Percentiles rank a stretch among this genome's conserved stretches.
phyloP scores from a whole-genome alignment of 2,888 invertebrate species.

The Drosophila macrospina region DNA sequence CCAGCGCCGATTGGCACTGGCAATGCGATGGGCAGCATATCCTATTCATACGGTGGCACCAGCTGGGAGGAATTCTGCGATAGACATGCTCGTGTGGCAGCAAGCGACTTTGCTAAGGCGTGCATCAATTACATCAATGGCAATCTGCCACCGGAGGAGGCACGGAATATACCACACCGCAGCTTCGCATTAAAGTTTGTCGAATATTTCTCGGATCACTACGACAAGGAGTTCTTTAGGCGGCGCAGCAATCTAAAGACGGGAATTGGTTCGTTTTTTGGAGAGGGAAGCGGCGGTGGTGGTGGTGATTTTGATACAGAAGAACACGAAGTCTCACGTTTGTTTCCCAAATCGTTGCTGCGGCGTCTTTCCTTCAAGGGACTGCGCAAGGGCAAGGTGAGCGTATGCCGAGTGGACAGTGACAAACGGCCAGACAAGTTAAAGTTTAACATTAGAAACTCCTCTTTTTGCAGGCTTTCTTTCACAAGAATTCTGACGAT shows the following conservation, averaged over 20 bases:
- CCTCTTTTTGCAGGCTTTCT: constrained; percentile 88
- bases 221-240: constrained; percentile 91
- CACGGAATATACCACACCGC: constrained; percentile 90
- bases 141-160: constrained; percentile 89
- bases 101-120: constrained; percentile 94
- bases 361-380: constrained; percentile 95
- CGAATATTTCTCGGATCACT: constrained; percentile 93
- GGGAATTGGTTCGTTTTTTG: constrained; percentile 65
- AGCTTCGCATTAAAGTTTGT: constrained; percentile 93
- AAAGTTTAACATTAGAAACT: constrained; percentile 83
- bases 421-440: constrained; percentile 5
- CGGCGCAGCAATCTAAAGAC: constrained; percentile 86
- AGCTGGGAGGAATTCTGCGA: constrained; percentile 95
- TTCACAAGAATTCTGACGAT: constrained; percentile 90
- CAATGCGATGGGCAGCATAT: constrained; percentile 48
- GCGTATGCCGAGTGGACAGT: constrained; percentile 14
- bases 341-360: constrained; percentile 93
- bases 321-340: constrained; percentile 92
- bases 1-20: constrained; percentile 78
- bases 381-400: constrained; percentile 91
- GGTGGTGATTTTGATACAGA: constrained; percentile 88
- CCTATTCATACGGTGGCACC: constrained; percentile 85
- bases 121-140: constrained; percentile 92
- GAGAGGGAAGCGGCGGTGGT: constrained; percentile 8
- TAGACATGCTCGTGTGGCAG: constrained; percentile 93